Conservation (phyloP, 2,797 vertebrate species). For the Natrix natrix region DNA sequence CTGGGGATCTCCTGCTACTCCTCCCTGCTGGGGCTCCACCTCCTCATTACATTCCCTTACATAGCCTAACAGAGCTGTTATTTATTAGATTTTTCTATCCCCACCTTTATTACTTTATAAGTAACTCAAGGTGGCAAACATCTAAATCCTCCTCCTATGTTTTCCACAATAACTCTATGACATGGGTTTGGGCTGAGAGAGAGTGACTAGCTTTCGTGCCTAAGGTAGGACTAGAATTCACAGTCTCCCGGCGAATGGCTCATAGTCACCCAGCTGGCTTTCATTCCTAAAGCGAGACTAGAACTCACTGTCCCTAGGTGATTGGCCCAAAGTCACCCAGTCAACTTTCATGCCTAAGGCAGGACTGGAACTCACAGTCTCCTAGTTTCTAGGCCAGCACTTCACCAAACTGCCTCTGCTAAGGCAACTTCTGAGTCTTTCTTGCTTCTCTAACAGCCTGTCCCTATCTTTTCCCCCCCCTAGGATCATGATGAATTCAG, state of each 20-base stretch:
- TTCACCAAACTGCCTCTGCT: not conserved
- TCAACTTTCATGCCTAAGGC: not conserved
- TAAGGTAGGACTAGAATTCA: not conserved
- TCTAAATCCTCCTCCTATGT: not conserved
- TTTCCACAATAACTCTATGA: not conserved
- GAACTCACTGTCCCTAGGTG: too few species aligned
- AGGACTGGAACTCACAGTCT: not conserved
- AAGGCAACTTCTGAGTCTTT: not conserved
- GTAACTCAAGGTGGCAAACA: not conserved
- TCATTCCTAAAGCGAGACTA: not conserved
- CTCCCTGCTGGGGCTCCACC: not conserved
- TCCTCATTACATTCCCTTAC: not conserved
- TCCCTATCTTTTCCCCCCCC: not conserved
- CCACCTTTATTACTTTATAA: not conserved
- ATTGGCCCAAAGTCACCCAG: not conserved
- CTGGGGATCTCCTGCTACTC: not conserved
- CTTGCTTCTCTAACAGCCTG: not conserved
- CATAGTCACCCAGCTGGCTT: not conserved
- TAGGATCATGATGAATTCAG: slow-evolving; percentile 85
- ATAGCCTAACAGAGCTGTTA: not conserved
- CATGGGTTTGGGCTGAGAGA: not conserved
- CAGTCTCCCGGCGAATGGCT: not conserved
- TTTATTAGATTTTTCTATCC: not conserved
- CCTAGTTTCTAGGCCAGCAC: not conserved
- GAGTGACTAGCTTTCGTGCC: not conserved